Conservation (phyloP, 2,113 vertebrate species). For the Balaeniceps rex region DNA sequence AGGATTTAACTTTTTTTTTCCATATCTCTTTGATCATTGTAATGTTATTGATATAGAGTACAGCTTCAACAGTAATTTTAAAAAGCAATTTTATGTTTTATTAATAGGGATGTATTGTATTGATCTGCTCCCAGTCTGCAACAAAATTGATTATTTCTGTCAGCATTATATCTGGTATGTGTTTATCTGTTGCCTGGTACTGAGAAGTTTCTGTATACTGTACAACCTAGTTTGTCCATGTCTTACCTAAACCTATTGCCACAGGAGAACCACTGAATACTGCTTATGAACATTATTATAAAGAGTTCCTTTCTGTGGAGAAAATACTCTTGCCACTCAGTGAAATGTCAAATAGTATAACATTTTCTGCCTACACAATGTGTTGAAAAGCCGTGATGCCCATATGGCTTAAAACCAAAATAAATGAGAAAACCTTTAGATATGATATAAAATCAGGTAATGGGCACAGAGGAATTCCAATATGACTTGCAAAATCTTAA, state of each 20-base stretch:
- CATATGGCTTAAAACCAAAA: neutral
- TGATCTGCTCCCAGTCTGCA: neutral
- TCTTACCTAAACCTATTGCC: neutral
- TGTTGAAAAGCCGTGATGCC: neutral
- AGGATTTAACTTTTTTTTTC: neutral
- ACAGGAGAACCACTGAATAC: neutral
- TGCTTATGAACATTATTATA: neutral
- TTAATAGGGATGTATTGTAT: neutral
- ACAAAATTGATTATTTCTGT: neutral
- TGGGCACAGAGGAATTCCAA: neutral
- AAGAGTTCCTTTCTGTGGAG: neutral
- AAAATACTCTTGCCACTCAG: neutral
- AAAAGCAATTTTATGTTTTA: neutral
- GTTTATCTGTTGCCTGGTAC: neutral
- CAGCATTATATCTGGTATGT: neutral
- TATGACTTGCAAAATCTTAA: neutral
- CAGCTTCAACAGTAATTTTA: neutral
- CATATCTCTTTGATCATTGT: neutral
- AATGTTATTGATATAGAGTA: neutral
- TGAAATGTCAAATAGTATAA: neutral
- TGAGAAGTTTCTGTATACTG: neutral
- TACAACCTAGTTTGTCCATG: neutral
- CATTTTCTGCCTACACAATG: neutral
- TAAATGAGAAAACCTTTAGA: neutral
- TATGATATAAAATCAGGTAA: neutral